These are phyloP conservation scores for Euura lappo DNA, from an alignment of 1,140 invertebrate species.

Conservation along the genomic window DNA sequence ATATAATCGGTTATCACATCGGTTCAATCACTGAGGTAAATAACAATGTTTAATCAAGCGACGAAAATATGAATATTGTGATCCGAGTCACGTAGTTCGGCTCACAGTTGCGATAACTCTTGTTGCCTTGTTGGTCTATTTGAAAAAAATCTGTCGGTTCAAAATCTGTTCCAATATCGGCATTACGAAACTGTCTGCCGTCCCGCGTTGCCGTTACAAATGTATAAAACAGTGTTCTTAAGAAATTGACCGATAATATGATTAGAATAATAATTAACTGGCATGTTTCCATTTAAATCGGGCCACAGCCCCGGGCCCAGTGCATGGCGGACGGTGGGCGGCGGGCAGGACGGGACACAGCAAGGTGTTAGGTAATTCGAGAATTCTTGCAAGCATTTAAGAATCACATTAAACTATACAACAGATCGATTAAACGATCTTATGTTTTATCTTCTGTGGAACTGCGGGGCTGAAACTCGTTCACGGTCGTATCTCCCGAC, in stretches of 20 bases:
- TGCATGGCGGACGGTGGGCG: not conserved
- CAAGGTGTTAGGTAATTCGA: slow-evolving; percentile 5
- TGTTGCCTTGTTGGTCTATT: too few species aligned
- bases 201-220: not conserved
- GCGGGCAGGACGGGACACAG: not conserved
- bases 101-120: too few species aligned
- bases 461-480: not conserved
- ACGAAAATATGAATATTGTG: too few species aligned
- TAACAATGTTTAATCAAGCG: too few species aligned
- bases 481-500: not conserved
- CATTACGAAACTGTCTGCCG: not conserved
- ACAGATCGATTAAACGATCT: slow-evolving; percentile 5
- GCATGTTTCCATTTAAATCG: slow-evolving; percentile 2
- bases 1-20: not conserved
- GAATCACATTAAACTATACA: slow-evolving; percentile 1
- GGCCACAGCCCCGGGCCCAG: not conserved
- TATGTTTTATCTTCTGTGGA: not conserved
- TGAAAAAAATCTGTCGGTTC: slow-evolving; percentile 1
- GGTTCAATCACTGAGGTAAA: not conserved
- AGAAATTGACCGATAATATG: not conserved
- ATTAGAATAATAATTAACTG: slow-evolving; percentile 7
- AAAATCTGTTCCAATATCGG: not conserved
- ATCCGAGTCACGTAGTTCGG: too few species aligned
- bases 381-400: not conserved
- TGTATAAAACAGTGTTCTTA: not conserved